These are phyloP conservation scores for Dichetophora obliterata DNA, from an alignment of 2,888 invertebrate genomes.

Conservation along the genomic window DNA sequence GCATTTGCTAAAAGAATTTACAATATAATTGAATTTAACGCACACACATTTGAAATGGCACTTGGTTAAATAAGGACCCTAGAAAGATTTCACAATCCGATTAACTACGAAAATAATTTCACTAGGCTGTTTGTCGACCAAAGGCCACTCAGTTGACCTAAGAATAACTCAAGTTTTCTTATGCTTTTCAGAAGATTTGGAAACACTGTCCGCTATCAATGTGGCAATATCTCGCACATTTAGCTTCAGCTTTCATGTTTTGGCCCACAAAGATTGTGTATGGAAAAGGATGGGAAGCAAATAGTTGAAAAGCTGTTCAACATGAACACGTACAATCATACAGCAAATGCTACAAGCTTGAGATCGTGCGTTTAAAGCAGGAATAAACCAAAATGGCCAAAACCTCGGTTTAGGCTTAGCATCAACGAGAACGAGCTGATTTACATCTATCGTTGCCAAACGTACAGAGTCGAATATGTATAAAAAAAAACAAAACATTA, in stretches of 20 bases:
- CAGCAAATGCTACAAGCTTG: not conserved
- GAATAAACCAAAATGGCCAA: not conserved
- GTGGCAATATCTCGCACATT: slow-evolving; percentile 3
- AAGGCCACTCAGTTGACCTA: not conserved
- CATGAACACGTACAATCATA: not conserved
- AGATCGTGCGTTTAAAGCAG: not conserved
- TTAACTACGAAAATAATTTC: too few species aligned
- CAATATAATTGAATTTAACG: too few species aligned
- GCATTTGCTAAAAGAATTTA: too few species aligned
- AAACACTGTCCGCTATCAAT: not conserved
- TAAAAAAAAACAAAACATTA: too few species aligned
- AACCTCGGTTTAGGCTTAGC: not conserved
- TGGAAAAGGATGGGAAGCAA: not conserved
- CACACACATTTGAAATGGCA: too few species aligned
- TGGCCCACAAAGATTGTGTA: not conserved
- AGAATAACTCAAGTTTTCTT: not conserved
- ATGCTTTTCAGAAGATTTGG: not conserved
- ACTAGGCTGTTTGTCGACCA: too few species aligned
- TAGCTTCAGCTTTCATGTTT: not conserved
- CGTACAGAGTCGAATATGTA: too few species aligned
- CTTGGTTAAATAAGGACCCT: too few species aligned
- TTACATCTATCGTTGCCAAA: too few species aligned
- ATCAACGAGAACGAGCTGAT: not conserved
- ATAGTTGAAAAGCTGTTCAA: not conserved
- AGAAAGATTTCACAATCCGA: too few species aligned